phyloP scores from a whole-genome alignment of 2,797 vertebrate species.

The Pelobates cultripes region DNA sequence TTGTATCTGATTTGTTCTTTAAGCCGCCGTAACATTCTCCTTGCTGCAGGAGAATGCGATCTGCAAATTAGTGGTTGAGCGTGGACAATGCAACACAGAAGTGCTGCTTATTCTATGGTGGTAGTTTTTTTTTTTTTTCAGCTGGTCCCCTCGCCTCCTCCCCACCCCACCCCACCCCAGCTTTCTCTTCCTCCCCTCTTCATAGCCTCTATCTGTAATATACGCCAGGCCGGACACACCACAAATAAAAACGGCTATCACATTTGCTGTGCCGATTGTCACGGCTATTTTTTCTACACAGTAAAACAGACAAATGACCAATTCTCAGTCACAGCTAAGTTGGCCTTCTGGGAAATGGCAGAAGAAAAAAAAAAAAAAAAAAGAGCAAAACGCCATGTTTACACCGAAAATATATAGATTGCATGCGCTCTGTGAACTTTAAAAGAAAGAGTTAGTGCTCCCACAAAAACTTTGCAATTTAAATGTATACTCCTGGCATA shows the following conservation, averaged over 20 bases:
- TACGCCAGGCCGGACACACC: conserved; percentile 14
- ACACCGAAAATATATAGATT: too few relatives aligned
- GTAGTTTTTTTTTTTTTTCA: conserved; percentile 1
- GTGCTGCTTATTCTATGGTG: conserved; percentile 88
- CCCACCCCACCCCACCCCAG: conserved; percentile 51
- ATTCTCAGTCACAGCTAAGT: too few relatives aligned
- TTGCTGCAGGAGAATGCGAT: conserved; percentile 98
- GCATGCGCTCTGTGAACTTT: too few relatives aligned
- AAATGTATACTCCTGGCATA: too few relatives aligned
- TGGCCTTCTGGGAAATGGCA: too few relatives aligned
- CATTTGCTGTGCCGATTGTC: too few relatives aligned
- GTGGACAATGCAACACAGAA: conserved; percentile 99
- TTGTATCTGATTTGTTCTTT: conserved; percentile 99
- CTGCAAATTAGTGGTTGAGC: conserved; percentile 99
- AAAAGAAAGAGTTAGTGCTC: too few relatives aligned
- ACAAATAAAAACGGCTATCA: neutral
- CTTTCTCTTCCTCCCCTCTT: conserved; percentile 73
- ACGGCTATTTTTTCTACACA: too few relatives aligned
- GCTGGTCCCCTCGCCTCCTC: conserved; percentile 25
- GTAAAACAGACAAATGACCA: too few relatives aligned
- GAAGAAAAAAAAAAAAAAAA: too few relatives aligned
- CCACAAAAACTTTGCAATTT: too few relatives aligned
- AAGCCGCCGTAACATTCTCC: conserved; percentile 99
- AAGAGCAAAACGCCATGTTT: too few relatives aligned
- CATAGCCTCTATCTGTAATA: conserved; percentile 65